Conservation (phyloP, 2,888 invertebrate genomes). For the Macaria notata region DNA sequence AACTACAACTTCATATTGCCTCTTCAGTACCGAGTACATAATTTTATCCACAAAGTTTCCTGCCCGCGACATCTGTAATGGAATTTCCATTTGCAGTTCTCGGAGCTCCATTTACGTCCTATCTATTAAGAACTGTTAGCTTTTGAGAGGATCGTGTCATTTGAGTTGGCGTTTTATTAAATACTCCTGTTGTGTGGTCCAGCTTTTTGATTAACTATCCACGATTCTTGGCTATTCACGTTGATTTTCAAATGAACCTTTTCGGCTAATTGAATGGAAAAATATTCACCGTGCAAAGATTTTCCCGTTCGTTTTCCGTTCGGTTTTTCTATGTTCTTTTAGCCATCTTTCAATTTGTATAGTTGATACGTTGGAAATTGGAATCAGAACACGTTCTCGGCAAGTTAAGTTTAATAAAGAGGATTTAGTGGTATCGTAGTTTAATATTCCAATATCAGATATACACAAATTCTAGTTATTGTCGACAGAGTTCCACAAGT, state of each 20-base stretch:
- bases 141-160: slow-evolving; percentile 3
- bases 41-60: slow-evolving; percentile 22
- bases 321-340: too few relatives aligned
- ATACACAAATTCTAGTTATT: slow-evolving; percentile 17
- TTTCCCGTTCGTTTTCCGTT: too few relatives aligned
- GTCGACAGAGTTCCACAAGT: slow-evolving; percentile 12
- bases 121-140: slow-evolving; percentile 4
- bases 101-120: slow-evolving; percentile 12
- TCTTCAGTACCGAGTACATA: slow-evolving; percentile 12
- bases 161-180: slow-evolving; percentile 3
- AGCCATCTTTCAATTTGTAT: too few relatives aligned
- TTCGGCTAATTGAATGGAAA: too few relatives aligned
- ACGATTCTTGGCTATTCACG: not conserved
- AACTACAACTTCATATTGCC: slow-evolving; percentile 8
- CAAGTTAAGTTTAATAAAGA: too few relatives aligned
- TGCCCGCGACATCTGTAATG: slow-evolving; percentile 16
- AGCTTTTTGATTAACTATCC: slow-evolving; percentile 2
- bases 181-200: not conserved
- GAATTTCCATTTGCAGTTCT: slow-evolving; percentile 10
- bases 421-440: slow-evolving; percentile 24
- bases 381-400: too few relatives aligned
- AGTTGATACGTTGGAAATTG: too few relatives aligned
- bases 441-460: slow-evolving; percentile 18
- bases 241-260: not conserved
- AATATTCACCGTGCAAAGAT: too few relatives aligned